Evolutionary conservation across 2,797 vertebrate genomes (phyloP).

Genomic region (Sardinella longiceps): DNA sequence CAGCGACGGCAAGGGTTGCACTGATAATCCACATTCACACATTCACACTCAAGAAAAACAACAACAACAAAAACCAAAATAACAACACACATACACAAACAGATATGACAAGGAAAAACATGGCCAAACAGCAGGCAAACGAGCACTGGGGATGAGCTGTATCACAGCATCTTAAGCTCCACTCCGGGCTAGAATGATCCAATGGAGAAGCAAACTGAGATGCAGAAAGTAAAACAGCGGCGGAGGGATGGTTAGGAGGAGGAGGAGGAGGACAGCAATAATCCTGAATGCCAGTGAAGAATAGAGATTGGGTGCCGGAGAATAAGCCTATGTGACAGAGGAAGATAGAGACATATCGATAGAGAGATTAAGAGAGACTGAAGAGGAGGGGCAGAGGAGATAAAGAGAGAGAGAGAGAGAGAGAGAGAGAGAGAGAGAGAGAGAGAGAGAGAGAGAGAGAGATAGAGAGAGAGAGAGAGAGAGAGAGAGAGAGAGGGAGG

Average conservation of each 20-base stretch:
- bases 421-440: background rate
- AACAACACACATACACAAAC: background rate
- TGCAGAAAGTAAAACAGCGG: background rate
- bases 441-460: background rate
- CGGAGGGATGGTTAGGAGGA: background rate
- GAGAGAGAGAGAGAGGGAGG: background rate
- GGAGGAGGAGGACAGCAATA: background rate
- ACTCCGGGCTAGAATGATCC: background rate
- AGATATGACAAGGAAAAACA: background rate
- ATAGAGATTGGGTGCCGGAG: background rate
- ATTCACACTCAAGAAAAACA: background rate
- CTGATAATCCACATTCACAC: background rate
- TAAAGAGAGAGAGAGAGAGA: background rate
- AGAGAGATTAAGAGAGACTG: slow-evolving; percentile 2
- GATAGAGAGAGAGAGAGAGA: background rate
- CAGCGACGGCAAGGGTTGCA: background rate
- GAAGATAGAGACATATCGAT: background rate
- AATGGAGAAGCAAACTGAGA: background rate
- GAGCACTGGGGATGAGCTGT: background rate
- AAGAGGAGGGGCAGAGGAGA: background rate
- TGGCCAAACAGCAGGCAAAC: too few relatives aligned
- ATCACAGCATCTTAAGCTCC: background rate
- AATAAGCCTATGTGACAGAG: background rate
- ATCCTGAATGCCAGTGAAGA: background rate
- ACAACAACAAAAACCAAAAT: background rate